Evolutionary conservation across 2,888 invertebrate species (phyloP), one percentile per base, ranked within the genome.

Genomic region (Callyntrura guangdongensis): DNA sequence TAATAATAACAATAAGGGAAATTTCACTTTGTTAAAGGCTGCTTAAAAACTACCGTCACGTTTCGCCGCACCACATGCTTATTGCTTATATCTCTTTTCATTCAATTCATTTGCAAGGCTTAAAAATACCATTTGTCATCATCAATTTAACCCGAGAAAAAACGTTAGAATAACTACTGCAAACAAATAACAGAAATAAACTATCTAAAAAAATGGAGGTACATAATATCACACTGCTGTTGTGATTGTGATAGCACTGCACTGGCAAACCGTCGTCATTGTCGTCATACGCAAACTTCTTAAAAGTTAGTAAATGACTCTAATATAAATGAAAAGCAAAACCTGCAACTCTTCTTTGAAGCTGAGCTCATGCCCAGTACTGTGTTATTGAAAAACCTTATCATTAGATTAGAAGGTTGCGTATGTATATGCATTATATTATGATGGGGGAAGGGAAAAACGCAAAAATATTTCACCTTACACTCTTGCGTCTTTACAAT

Each of bases 401-500:
- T 83, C 83, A 14, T 67, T 67, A 83, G 67, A 81, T 25, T 17
- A 88, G 89, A 84, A 89, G 89, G 89, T 67, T 89, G 61, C 17
- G 17, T 45, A 69, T 6, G 17, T 17, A 14, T 56, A 17, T 45
- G 12, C 3, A 17, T 47, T 17, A 56, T 56, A n/a, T 56, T 8
- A n/a, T 45, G 45, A 17, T 72, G 20, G 47, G 22, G 83, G 47
- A 67, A 84, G 83, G 89, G 89, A 77, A 89, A 89, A 89, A 84
- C 36, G 61, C 64, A 56, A 84, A 89, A 83, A 84, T 77, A 89
- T 89, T 89, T 89, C 82, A 89, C 89, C 89, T 89, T 56, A 83
- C 89, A 77, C 49, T 77, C 82, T 49, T 17, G 20, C 61, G 9
- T 1, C 20, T 25, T 59, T 17, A 14, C 12, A 47, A 20, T 47